A percentile compares a stretch with the other conserved stretches of the same genome.
Evolutionary conservation across 2,888 invertebrate genomes (phyloP).

Genomic region (Dascillus cervinus): DNA sequence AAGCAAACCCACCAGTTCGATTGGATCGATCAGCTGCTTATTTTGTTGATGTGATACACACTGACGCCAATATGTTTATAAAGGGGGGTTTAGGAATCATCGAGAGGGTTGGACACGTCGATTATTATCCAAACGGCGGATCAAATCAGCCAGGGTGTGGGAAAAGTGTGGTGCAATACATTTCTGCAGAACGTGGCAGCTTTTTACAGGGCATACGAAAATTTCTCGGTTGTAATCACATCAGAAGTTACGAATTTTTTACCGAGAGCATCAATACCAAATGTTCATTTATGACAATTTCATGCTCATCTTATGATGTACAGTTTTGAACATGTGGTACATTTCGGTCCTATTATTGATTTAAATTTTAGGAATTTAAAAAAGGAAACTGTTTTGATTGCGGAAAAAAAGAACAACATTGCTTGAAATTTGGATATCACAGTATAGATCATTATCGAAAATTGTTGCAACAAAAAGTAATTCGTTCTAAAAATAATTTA

Average conservation of each 20-base stretch:
- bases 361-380: slow-evolving; percentile 51
- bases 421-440: slow-evolving; percentile 63
- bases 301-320: no score
- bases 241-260: slow-evolving; percentile 75
- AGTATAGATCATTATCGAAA: slow-evolving; percentile 49
- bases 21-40: slow-evolving; percentile 79
- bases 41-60: slow-evolving; percentile 87
- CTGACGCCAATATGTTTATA: slow-evolving; percentile 73
- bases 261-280: slow-evolving; percentile 71
- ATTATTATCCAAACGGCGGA: slow-evolving; percentile 89
- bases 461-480: slow-evolving; percentile 41
- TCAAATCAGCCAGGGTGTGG: slow-evolving; percentile 66
- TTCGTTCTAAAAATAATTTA: slow-evolving; percentile 47
- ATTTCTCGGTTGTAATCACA: slow-evolving; percentile 80
- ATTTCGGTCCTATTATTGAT: background rate
- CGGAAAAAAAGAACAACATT: slow-evolving; percentile 54
- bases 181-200: slow-evolving; percentile 55
- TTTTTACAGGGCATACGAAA: slow-evolving; percentile 57
- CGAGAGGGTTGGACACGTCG: slow-evolving; percentile 78
- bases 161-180: slow-evolving; percentile 54
- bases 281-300: slow-evolving; percentile 71
- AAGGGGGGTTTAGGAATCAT: slow-evolving; percentile 72
- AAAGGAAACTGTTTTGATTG: slow-evolving; percentile 66
- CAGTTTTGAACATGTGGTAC: no score
- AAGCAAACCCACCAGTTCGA: slow-evolving; percentile 71